Evolutionary conservation across 2,888 invertebrate species (phyloP), one percentile per base, ranked within the genome.

Genomic region (Platycheirus rosarum): DNA sequence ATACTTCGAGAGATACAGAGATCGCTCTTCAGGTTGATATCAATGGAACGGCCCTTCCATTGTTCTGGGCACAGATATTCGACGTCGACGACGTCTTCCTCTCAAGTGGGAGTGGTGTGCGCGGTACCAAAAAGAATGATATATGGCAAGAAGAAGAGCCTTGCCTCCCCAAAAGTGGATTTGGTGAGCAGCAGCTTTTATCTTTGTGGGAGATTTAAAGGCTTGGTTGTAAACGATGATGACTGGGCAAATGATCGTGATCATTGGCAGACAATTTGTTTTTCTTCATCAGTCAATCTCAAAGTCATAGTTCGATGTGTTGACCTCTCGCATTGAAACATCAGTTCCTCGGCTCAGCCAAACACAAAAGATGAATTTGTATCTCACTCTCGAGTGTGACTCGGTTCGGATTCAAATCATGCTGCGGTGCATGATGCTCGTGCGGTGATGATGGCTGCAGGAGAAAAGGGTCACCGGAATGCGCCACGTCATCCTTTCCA

Each of bases 401-500:
- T 74, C 62, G 11, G 49, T 51, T 73, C 35, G 53, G 62, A 63
- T 73, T 55, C 71, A 82, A 76, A 71, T 76, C 73, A 82, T 57
- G 82, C 73, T 77, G 82, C 23, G 82, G 62, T 18, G 8, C 32
- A 8, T 60, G 63, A 71, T 74, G 40, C 68, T 48, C 26, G 26
- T 46, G 18, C 46, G 14, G 48, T 63, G 63, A 77, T 82, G 82
- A 82, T 75, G 75, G 86, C 82, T 84, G 32, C 18, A 85, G 84
- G n/a, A n/a, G n/a, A n/a, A n/a, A n/a, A 85, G 84, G 73, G 85
- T 85, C 84, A 85, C 70, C 80, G 89, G 89, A 89, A 89, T 90
- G 89, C 86, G 89, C 89, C 87, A 86, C 85, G 88, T 89, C 89
- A 89, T 89, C 88, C 87, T 87, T 88, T 51, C 70, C 60, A 63